Evolutionary conservation across 2,888 invertebrate genomes (phyloP).

Genomic region (Quadriops clusia): DNA sequence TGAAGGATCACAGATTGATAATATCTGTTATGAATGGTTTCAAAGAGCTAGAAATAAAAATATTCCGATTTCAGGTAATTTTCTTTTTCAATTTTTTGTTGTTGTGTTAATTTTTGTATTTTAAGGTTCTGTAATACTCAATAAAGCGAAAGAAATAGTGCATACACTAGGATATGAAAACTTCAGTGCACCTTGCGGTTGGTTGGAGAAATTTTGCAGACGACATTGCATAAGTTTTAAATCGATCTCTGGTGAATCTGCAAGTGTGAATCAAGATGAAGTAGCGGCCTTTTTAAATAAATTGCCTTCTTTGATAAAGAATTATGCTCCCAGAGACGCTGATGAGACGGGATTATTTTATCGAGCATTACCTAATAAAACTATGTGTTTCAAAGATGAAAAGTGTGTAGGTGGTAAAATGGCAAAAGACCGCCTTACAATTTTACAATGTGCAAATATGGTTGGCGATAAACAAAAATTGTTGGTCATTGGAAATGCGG

Average conservation of each 20-base stretch:
- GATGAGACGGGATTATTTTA: conserved; percentile 25
- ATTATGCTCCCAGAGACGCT: conserved; percentile 15
- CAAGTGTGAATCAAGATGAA: conserved; percentile 17
- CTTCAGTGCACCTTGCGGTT: conserved; percentile 18
- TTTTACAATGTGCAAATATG: conserved; percentile 20
- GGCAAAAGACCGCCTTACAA: conserved; percentile 20
- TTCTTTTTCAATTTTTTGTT: too few relatives aligned
- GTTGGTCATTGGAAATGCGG: conserved; percentile 18
- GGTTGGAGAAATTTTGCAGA: conserved; percentile 16
- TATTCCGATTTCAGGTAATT: conserved; percentile 13
- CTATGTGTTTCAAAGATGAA: conserved; percentile 19
- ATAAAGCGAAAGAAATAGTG: conserved; percentile 19
- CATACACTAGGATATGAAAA: conserved; percentile 11
- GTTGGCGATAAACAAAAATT: conserved; percentile 17
- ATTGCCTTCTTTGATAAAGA: conserved; percentile 13
- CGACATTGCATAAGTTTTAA: conserved; percentile 19
- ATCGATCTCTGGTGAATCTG: conserved; percentile 17
- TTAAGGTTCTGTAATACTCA: too few relatives aligned
- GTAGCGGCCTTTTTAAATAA: conserved; percentile 16
- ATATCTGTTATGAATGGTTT: conserved; percentile 15
- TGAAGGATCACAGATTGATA: conserved; percentile 13
- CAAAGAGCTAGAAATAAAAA: conserved; percentile 10
- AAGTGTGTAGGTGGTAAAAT: conserved; percentile 22
- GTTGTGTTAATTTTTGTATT: too few relatives aligned
- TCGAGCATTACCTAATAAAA: conserved; percentile 21